Conservation (phyloP, 1,140 invertebrate species). For the Trypoxylus dichotomus region DNA sequence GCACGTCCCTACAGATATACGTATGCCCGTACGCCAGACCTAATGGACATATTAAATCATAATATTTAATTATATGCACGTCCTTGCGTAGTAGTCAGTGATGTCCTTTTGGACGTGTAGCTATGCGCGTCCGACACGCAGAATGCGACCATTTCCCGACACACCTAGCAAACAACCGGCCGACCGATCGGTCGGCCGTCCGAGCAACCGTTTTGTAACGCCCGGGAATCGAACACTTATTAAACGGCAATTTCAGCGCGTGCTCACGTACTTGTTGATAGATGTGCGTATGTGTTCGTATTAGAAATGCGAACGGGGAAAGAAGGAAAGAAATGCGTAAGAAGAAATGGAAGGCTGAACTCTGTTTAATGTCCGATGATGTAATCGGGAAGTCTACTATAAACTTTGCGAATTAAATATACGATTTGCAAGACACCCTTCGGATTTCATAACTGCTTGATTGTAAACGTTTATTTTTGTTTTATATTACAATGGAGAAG, state of each 20-base stretch:
- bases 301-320: neutral
- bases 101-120: conserved; percentile 36
- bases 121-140: conserved; percentile 14
- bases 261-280: neutral
- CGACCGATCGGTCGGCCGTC: neutral
- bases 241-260: conserved; percentile 3
- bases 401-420: too few species aligned
- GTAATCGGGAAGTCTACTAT: too few species aligned
- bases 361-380: neutral
- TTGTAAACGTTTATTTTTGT: too few species aligned
- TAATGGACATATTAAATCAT: conserved; percentile 29
- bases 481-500: too few species aligned
- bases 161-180: conserved; percentile 8
- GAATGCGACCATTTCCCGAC: conserved; percentile 28
- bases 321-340: neutral
- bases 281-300: neutral
- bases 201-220: neutral
- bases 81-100: conserved; percentile 34
- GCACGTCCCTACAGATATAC: neutral
- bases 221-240: neutral
- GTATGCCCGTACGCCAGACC: neutral
- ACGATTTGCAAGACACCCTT: too few species aligned
- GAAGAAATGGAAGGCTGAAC: neutral
- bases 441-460: too few species aligned
- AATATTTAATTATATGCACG: conserved; percentile 35